These are phyloP conservation scores for Grantiella picta DNA, from an alignment of 2,113 vertebrate genomes.

Conservation along the genomic window DNA sequence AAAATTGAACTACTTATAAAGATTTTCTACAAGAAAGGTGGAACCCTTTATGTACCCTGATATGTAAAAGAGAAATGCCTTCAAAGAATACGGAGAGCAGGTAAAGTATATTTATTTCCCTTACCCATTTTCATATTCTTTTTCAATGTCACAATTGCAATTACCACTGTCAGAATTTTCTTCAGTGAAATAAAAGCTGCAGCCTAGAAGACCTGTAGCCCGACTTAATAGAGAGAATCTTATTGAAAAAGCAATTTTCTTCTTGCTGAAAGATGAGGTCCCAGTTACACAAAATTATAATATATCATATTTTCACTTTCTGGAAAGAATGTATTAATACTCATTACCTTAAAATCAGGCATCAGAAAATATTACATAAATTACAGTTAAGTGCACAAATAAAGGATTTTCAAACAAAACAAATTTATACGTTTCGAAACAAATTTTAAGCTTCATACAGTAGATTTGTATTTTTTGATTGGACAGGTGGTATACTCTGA, in stretches of 20 bases:
- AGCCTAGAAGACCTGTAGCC: neutral
- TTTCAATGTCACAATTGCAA: neutral
- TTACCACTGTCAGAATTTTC: neutral
- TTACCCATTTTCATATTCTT: neutral
- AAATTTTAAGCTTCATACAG: neutral
- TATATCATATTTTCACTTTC: neutral
- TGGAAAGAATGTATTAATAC: neutral
- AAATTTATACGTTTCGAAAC: neutral
- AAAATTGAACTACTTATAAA: constrained; percentile 36
- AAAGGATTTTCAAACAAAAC: neutral
- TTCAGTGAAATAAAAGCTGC: neutral
- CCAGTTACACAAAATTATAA: neutral
- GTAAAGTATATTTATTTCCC: constrained; percentile 26
- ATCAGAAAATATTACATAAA: constrained; percentile 2
- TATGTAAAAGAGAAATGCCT: constrained; percentile 32
- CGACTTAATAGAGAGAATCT: neutral
- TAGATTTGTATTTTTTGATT: neutral
- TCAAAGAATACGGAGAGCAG: constrained; percentile 12
- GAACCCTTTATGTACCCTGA: neutral
- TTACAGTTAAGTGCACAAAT: neutral
- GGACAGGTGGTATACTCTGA: neutral
- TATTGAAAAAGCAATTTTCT: neutral
- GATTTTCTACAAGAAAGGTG: constrained; percentile 27
- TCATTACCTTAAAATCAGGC: constrained; percentile 11
- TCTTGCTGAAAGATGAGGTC: neutral